Conservation (phyloP, 2,888 invertebrate genomes). For the Meta bourneti region DNA sequence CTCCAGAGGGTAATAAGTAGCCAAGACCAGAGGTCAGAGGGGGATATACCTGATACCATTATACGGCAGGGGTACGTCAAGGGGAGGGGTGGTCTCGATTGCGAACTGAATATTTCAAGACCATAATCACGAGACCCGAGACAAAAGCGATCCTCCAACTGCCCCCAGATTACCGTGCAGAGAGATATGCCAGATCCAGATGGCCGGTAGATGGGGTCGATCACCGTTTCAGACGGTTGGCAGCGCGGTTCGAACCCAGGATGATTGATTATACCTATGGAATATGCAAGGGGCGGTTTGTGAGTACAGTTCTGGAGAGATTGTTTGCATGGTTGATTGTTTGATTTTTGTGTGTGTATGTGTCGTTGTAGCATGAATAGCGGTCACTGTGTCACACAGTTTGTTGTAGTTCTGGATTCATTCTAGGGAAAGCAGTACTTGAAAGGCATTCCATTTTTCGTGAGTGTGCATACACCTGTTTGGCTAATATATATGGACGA, state of each 20-base stretch:
- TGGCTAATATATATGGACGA: no score
- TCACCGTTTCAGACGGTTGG: background rate
- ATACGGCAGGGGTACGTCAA: background rate
- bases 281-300: background rate
- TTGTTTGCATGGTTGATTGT: background rate
- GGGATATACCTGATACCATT: conserved; percentile 29
- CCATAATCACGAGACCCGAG: conserved; percentile 20
- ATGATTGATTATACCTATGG: background rate
- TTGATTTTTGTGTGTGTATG: no score
- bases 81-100: background rate
- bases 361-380: no score
- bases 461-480: no score
- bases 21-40: conserved; percentile 1
- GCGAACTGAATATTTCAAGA: conserved; percentile 47
- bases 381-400: no score
- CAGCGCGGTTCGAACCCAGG: background rate
- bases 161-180: background rate
- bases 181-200: background rate
- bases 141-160: background rate
- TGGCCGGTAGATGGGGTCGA: background rate
- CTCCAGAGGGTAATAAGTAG: background rate
- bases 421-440: no score
- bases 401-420: no score
- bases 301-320: background rate
- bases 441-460: no score